Evolutionary conservation across 2,888 invertebrate species (phyloP), one percentile per base, ranked within the genome.

Genomic region (Geophilus truncorum): DNA sequence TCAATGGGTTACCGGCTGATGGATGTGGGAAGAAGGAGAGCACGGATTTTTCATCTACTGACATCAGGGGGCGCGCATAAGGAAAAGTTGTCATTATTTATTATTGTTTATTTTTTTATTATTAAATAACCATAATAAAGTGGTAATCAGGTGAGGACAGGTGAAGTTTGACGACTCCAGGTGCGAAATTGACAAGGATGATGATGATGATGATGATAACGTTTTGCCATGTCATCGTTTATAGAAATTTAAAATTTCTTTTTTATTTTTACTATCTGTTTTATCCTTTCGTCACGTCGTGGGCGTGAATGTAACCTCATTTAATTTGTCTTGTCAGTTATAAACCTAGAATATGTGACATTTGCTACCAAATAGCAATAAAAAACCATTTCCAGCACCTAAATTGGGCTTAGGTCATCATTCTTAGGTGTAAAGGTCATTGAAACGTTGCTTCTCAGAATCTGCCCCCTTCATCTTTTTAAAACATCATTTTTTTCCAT

Each of bases 1-100:
- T 70, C 70, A 70, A 70, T 70, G 70, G 70, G 70, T 70, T 70
- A 70, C 70, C 28, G 28, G 23, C 70, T 70, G 70, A 70, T 70
- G 70, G 70, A 70, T 70, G 70, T 70, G 70, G 70, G 70, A 70
- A 70, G 70, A n/a, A n/a, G n/a, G n/a, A 62, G 12, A 12, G 28
- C 25, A 6, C 25, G 28, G 70, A 70, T 70, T 70, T 70, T 70
- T 5, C 28, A 28, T 25, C 70, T 28, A 62, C 15, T 62, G 23
- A 25, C 28, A 62, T 12, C 21, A 57, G 23, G 62, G 45, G 5
- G 18, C 15, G n/a, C n/a, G n/a, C 15, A 18, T 51, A 7, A 51
- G 18, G 15, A n/a, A n/a, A 51, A 18, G 6, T 18, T n/a, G 12
- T 45, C n/a, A n/a, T 45, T 45, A 15, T 45, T 45, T 45, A 18